phyloP scores from a whole-genome alignment of 35 echinoderm and acorn worm genomes.

The Chiridota heheva region DNA sequence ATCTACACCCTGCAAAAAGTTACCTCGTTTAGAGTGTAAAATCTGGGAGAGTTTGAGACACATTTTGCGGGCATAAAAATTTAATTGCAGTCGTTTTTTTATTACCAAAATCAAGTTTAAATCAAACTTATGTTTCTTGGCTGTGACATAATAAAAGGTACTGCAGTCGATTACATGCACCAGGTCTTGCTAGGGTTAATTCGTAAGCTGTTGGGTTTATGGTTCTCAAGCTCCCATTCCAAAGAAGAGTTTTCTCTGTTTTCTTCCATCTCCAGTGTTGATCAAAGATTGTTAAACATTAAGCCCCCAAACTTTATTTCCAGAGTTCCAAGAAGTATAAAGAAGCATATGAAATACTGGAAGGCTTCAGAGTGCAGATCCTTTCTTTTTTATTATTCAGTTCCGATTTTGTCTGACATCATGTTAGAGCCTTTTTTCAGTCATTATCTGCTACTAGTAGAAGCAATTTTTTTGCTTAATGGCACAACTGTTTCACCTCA shows the following conservation, averaged over 20 bases:
- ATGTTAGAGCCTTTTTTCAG: constrained; percentile 30
- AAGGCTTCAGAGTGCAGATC: constrained; percentile 75
- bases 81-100: too few relatives aligned
- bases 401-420: constrained; percentile 52
- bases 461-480: constrained; percentile 47
- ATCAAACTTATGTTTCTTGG: constrained; percentile 1
- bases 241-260: background rate
- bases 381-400: constrained; percentile 62
- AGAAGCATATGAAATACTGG: constrained; percentile 63
- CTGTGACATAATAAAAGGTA: constrained; percentile 25
- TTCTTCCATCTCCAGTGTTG: background rate
- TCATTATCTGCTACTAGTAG: constrained; percentile 42
- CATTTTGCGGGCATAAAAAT: too few relatives aligned
- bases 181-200: constrained; percentile 29
- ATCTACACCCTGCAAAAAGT: too few relatives aligned
- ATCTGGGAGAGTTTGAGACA: too few relatives aligned
- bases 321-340: constrained; percentile 54
- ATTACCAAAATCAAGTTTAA: too few relatives aligned
- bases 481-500: constrained; percentile 11
- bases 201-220: constrained; percentile 7
- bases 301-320: constrained; percentile 72
- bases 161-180: constrained; percentile 51
- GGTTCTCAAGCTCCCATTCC: constrained; percentile 13
- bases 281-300: constrained; percentile 5
- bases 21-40: too few relatives aligned